Evolutionary conservation across 2,888 invertebrate genomes (phyloP), one percentile per base, ranked within the genome.

Genomic region (Aphrophora alni): DNA sequence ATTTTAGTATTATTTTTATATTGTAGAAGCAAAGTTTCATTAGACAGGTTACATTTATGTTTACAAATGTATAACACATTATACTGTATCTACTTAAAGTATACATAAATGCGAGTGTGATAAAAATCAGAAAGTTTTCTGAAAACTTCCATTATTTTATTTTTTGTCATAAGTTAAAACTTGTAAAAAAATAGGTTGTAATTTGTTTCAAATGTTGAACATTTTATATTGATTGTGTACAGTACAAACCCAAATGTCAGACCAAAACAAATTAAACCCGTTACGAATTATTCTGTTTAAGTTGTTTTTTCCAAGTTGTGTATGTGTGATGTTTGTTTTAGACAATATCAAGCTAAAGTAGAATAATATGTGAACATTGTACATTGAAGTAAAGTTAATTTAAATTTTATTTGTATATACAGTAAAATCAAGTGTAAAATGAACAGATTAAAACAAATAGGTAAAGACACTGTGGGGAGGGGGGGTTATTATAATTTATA

Each of bases 121-220:
- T 75, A 75, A 21, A 59, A 26, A 51, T 51, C 38, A 75, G 75
- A 75, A 38, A 75, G 75, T 75, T 75, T 75, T 44, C 51, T 75
- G 75, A 75, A 75, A 75, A 75, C 75, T 75, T 75, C 75, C 75
- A 75, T 44, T 75, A 75, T 38, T 74, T 75, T 51, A 75, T 75
- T 75, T 51, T 21, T 51, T 17, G 14, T 26, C 14, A 51, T 75
- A 26, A 75, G 75, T 75, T 75, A 26, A 28, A 72, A 21, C 59
- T 74, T 74, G 68, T 68, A 74, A 59, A 59, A 59, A 21, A 44
- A 59, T 79, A 26, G 24, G 59, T 73, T 73, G 33, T 33, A n/a
- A 59, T 74, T 79, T 24, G 33, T 79, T 79, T 79, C 24, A 10
- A 26, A 51, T 75, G 12, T 26, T 51, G 51, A 51, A 26, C 25